A percentile compares a stretch with the other conserved stretches of the same genome.
phyloP scores from a whole-genome alignment of 2,797 vertebrate species.

The Eleutherodactylus coqui region DNA sequence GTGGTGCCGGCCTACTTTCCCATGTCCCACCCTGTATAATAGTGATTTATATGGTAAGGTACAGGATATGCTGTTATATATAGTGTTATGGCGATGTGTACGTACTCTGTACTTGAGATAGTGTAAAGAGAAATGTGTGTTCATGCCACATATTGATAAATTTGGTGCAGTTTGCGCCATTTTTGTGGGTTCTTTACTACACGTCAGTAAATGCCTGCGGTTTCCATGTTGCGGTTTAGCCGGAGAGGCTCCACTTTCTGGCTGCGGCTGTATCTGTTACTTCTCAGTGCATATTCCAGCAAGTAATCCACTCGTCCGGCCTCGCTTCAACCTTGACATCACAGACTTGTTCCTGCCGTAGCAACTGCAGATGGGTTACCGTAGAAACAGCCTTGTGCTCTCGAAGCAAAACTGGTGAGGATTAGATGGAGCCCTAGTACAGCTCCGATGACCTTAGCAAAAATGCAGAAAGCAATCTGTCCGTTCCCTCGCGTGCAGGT shows the following conservation, averaged over 20 bases:
- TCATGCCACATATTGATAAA: neutral
- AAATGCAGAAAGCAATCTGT: conserved; percentile 65
- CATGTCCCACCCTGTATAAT: neutral
- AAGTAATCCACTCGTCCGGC: conserved; percentile 62
- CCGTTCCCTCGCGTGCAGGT: conserved; percentile 48
- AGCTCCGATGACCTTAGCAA: conserved; percentile 76
- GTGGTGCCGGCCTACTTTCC: too few species aligned
- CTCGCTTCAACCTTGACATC: conserved; percentile 74
- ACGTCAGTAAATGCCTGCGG: neutral
- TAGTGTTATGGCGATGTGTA: too few species aligned
- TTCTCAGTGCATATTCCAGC: neutral
- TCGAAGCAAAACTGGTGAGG: conserved; percentile 76
- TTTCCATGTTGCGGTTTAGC: neutral
- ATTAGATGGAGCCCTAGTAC: conserved; percentile 73
- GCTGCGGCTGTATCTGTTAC: neutral
- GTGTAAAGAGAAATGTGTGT: too few species aligned
- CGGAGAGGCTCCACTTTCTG: too few species aligned
- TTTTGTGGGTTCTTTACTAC: neutral
- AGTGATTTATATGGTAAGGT: neutral
- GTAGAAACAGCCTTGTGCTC: conserved; percentile 80
- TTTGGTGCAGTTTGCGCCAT: neutral
- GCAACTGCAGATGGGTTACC: conserved; percentile 78
- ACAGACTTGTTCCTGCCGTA: conserved; percentile 71
- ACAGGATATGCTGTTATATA: too few species aligned
- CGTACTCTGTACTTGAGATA: too few species aligned